These are phyloP conservation scores for Parasteatoda lunata DNA, from an alignment of 2,888 invertebrate species.

Conservation along the genomic window DNA sequence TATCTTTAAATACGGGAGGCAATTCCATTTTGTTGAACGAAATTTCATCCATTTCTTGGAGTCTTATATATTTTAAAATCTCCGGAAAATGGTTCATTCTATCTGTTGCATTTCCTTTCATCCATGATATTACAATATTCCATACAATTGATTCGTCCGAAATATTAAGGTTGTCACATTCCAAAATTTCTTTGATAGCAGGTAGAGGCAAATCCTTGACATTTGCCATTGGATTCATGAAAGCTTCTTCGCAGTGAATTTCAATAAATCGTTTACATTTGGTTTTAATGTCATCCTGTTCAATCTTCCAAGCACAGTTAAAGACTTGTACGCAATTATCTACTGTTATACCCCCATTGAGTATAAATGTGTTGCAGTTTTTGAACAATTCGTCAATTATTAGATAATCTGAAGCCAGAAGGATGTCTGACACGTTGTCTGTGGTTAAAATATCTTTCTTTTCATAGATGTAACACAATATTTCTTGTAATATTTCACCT, in stretches of 20 bases:
- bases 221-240: not conserved
- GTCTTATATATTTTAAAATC: not conserved
- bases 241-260: not conserved
- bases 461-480: constrained; percentile 1
- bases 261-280: not conserved
- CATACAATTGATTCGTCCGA: not conserved
- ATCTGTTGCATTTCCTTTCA: not conserved
- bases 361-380: not conserved
- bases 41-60: not conserved
- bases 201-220: not conserved
- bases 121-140: not conserved
- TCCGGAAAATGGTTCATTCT: not conserved
- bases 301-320: not conserved
- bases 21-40: too few species aligned
- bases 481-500: not conserved
- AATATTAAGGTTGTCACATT: not conserved
- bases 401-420: not conserved
- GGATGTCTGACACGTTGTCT: not conserved
- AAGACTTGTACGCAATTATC: not conserved
- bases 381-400: not conserved
- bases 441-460: not conserved
- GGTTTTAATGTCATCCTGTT: not conserved
- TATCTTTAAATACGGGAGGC: too few species aligned
- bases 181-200: not conserved
- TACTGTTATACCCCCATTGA: not conserved